Evolutionary conservation across 2,888 invertebrate genomes (phyloP).

Genomic region (Tetranychus piercei): DNA sequence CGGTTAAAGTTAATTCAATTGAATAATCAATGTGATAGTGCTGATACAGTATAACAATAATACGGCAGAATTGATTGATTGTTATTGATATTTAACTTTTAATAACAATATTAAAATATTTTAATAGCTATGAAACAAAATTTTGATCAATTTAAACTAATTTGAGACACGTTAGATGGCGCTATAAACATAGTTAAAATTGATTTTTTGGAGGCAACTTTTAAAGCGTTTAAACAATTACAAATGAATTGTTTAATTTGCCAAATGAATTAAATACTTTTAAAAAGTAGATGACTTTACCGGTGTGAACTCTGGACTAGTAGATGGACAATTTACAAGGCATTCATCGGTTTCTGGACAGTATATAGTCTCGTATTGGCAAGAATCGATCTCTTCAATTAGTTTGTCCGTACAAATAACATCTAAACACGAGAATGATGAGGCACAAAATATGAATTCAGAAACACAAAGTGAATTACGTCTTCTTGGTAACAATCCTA

Average conservation of each 20-base stretch:
- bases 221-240: neutral
- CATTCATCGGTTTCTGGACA: neutral
- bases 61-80: too few relatives aligned
- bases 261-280: neutral
- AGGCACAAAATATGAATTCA: neutral
- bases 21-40: neutral
- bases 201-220: neutral
- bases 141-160: neutral
- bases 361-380: neutral
- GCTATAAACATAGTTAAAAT: neutral
- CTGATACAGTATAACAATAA: too few relatives aligned
- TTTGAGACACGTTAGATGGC: neutral
- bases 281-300: neutral
- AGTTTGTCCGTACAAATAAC: neutral
- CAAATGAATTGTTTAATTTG: neutral
- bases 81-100: too few relatives aligned
- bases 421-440: neutral
- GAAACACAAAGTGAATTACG: neutral
- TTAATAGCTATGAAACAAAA: neutral
- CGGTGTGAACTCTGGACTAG: neutral
- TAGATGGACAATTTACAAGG: neutral
- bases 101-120: too few relatives aligned
- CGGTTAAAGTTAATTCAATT: neutral
- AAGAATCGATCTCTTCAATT: neutral
- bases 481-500: neutral